These are phyloP conservation scores for Ophion ventricosus DNA, from an alignment of 2,888 invertebrate species.

Conservation along the genomic window DNA sequence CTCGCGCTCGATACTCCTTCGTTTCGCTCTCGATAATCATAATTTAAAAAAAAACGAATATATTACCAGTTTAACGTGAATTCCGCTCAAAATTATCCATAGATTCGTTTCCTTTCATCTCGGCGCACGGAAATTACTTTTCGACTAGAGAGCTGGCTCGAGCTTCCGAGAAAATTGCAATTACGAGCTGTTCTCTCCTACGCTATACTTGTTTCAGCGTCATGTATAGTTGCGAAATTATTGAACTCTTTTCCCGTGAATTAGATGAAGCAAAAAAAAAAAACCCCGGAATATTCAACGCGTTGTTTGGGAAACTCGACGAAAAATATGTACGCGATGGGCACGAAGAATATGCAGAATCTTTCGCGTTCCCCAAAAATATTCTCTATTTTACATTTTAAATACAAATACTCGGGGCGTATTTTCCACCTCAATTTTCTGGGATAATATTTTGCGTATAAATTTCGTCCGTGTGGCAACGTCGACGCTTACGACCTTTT, in stretches of 20 bases:
- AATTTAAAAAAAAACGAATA: not conserved
- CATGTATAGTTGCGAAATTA: not conserved
- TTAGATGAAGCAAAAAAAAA: not conserved
- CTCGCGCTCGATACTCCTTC: conserved; percentile 72
- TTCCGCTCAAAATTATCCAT: not conserved
- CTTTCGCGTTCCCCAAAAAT: not conserved
- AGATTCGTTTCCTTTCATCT: conserved; percentile 6
- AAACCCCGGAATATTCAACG: not conserved
- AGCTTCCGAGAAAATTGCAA: conserved; percentile 5
- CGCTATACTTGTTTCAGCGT: not conserved
- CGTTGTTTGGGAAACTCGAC: not conserved
- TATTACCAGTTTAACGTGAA: not conserved
- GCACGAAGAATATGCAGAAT: not conserved
- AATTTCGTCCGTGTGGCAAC: not conserved
- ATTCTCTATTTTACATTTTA: conserved; percentile 4
- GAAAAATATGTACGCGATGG: not conserved
- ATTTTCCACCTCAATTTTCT: not conserved
- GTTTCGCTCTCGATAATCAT: conserved; percentile 19
- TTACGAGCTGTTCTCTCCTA: not conserved
- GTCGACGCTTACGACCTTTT: not conserved
- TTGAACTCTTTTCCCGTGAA: not conserved
- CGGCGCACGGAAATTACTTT: conserved; percentile 17
- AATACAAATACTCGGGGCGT: not conserved
- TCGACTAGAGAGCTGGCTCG: not conserved
- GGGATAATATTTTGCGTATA: conserved; percentile 4